Percentiles rank a stretch among this genome's conserved stretches.
phyloP scores from a whole-genome alignment of 2,888 invertebrate genomes.

The Eremobia ochroleuca region DNA sequence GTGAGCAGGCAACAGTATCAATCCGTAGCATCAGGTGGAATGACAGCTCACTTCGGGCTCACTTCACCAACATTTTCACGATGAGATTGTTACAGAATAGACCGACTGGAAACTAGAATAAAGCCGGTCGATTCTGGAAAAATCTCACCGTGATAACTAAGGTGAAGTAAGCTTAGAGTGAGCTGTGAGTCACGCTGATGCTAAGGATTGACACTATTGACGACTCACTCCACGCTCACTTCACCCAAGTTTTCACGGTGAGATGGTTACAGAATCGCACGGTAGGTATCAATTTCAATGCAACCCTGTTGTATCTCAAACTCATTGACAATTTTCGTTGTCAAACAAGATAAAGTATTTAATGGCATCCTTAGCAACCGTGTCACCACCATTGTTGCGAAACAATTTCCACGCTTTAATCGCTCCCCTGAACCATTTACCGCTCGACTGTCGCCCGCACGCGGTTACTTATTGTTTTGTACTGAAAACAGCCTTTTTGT shows the following conservation, averaged over 20 bases:
- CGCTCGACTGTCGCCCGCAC: slow-evolving; percentile 77
- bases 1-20: background rate
- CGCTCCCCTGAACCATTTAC: slow-evolving; percentile 80
- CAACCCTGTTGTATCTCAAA: slow-evolving; percentile 35
- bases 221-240: background rate
- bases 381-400: slow-evolving; percentile 77
- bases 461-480: slow-evolving; percentile 75
- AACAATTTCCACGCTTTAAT: slow-evolving; percentile 82
- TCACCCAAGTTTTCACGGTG: background rate
- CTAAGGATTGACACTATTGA: too few relatives aligned
- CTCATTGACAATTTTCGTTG: slow-evolving; percentile 55
- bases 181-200: too few relatives aligned
- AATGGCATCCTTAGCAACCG: slow-evolving; percentile 74
- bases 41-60: background rate
- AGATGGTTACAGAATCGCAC: background rate
- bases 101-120: too few relatives aligned
- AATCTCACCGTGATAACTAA: too few relatives aligned
- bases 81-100: background rate
- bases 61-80: background rate
- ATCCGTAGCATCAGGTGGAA: too few relatives aligned
- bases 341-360: slow-evolving; percentile 75
- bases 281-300: background rate
- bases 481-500: slow-evolving; percentile 70
- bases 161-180: too few relatives aligned
- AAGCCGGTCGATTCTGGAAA: too few relatives aligned